A percentile compares a stretch with the other conserved stretches of the same genome.
Evolutionary conservation across 2,797 vertebrate species (phyloP).

Genomic region (Echeneis naucrates): DNA sequence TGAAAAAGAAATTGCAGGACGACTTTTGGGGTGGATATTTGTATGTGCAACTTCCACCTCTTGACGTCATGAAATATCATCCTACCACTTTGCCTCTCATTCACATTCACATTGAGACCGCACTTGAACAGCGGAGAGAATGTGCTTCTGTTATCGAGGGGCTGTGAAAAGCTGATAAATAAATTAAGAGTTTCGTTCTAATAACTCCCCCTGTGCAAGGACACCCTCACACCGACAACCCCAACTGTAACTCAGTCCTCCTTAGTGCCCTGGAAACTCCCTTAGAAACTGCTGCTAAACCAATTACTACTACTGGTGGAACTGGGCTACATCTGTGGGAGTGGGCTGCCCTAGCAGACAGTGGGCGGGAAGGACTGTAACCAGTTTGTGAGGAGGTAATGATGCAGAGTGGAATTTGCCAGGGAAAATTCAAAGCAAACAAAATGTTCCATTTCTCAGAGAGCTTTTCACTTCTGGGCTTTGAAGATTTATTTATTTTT

Average conservation of each 20-base stretch:
- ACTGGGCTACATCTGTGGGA: neutral
- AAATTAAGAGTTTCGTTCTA: constrained; percentile 24
- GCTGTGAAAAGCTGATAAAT: constrained; percentile 28
- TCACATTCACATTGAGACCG: constrained; percentile 72
- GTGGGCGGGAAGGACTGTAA: neutral
- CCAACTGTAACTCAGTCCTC: neutral
- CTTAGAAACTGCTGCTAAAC: constrained; percentile 8
- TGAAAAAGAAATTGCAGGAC: neutral
- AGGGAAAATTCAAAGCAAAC: constrained; percentile 35
- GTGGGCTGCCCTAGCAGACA: neutral
- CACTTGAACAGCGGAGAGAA: constrained; percentile 29
- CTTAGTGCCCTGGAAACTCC: neutral
- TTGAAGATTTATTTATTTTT: constrained; percentile 46
- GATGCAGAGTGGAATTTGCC: constrained; percentile 21
- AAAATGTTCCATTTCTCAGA: constrained; percentile 15
- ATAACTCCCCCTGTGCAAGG: constrained; percentile 7
- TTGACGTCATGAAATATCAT: constrained; percentile 63
- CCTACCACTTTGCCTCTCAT: constrained; percentile 34
- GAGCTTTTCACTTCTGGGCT: constrained; percentile 38
- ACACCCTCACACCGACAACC: constrained; percentile 18
- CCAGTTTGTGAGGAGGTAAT: neutral
- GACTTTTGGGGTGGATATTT: constrained; percentile 22
- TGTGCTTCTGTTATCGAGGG: constrained; percentile 44
- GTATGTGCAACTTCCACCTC: constrained; percentile 35
- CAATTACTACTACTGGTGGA: neutral